Conservation (phyloP, 1,140 invertebrate species). For the Charaxes varanes region DNA sequence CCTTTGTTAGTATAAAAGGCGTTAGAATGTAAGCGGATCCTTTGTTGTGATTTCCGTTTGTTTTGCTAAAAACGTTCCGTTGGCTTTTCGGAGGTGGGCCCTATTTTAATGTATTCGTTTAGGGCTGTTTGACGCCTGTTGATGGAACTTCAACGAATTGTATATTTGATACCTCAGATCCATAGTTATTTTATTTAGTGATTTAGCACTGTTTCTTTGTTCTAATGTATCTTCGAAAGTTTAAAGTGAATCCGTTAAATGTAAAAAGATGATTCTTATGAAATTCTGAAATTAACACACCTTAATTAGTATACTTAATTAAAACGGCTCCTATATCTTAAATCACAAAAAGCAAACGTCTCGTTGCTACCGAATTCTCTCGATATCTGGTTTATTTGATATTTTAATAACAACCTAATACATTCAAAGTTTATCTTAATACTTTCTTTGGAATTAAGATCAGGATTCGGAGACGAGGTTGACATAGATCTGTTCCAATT, state of each 20-base stretch:
- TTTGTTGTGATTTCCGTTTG: conserved; percentile 62
- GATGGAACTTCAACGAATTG: too few species aligned
- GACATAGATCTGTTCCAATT: conserved; percentile 19
- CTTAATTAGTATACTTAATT: too few species aligned
- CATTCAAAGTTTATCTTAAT: conserved; percentile 10
- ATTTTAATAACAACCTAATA: neutral
- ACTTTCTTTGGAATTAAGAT: conserved; percentile 9
- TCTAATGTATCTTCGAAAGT: too few species aligned
- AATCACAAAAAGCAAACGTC: too few species aligned
- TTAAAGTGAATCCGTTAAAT: too few species aligned
- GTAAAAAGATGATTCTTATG: too few species aligned
- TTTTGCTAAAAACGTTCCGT: conserved; percentile 22
- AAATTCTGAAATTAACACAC: too few species aligned
- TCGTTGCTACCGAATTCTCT: neutral
- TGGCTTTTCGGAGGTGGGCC: conserved; percentile 10
- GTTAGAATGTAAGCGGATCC: conserved; percentile 65
- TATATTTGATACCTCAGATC: too few species aligned
- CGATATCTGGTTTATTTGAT: neutral
- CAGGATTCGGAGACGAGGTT: conserved; percentile 7
- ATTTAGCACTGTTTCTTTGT: too few species aligned
- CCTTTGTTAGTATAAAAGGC: conserved; percentile 70
- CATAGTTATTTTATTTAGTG: too few species aligned
- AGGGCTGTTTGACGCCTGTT: neutral
- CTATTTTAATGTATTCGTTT: conserved; percentile 8
- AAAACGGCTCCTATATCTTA: too few species aligned